Conservation (phyloP, 1,140 invertebrate species). For the Colletes gigas region DNA sequence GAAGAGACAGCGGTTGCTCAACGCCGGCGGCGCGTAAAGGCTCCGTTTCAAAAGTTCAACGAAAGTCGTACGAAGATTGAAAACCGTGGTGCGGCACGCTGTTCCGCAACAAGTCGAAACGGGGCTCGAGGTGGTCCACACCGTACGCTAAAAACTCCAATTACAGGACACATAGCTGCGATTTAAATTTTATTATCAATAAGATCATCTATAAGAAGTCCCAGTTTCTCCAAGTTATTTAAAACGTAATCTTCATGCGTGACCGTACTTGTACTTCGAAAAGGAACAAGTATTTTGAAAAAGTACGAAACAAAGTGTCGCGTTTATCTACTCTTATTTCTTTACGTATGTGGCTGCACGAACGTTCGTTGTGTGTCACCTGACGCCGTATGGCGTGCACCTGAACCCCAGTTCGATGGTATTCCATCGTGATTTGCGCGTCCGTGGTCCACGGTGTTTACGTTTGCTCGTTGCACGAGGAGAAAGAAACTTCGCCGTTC, state of each 20-base stretch:
- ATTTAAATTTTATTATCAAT: too few relatives aligned
- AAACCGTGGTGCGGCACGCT: background rate
- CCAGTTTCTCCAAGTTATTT: too few relatives aligned
- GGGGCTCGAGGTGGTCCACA: constrained; percentile 31
- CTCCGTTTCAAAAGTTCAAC: constrained; percentile 23
- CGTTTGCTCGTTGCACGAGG: constrained; percentile 43
- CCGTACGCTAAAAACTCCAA: too few relatives aligned
- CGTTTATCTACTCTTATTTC: constrained; percentile 57
- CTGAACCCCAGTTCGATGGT: constrained; percentile 75
- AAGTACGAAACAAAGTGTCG: too few relatives aligned
- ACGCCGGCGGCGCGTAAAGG: background rate
- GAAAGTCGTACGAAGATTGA: background rate
- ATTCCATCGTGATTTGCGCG: constrained; percentile 78
- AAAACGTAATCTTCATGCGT: too few relatives aligned
- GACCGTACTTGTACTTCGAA: too few relatives aligned
- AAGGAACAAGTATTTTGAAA: too few relatives aligned
- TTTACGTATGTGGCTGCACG: constrained; percentile 74
- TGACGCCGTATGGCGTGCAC: constrained; percentile 67
- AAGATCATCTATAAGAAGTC: too few relatives aligned
- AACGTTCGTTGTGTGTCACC: constrained; percentile 74
- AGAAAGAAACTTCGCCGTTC: background rate
- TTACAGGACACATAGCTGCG: too few relatives aligned
- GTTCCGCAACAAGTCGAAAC: constrained; percentile 7
- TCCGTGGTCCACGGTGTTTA: constrained; percentile 58
- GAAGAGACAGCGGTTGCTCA: constrained; percentile 25